A percentile compares a stretch with the other conserved stretches of the same genome.
Conservation (phyloP, 2,113 vertebrate species). For the Myotis davidii region DNA sequence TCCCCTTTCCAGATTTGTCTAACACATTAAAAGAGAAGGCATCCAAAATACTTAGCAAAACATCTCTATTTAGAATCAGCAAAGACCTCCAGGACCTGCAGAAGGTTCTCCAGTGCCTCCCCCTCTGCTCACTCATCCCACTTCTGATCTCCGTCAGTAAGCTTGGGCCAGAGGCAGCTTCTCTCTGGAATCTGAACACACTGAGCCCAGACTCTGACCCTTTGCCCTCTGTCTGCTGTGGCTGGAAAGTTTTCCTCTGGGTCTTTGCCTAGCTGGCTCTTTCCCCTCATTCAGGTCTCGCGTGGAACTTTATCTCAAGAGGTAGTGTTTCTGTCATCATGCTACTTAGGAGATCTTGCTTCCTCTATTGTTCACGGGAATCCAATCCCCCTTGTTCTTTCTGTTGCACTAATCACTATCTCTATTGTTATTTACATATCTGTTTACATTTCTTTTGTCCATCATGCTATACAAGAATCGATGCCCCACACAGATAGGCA, state of each 20-base stretch:
- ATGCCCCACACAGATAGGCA: too few relatives aligned
- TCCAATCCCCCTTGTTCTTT: too few relatives aligned
- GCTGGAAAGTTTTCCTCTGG: not conserved
- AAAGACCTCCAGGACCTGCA: not conserved
- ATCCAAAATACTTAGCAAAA: not conserved
- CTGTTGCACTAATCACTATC: not conserved
- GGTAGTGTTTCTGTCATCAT: not conserved
- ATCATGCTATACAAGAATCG: not conserved
- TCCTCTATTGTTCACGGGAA: not conserved
- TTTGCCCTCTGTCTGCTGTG: not conserved
- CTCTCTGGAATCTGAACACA: not conserved
- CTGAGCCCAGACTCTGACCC: not conserved
- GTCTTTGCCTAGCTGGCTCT: not conserved
- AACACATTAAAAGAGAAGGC: not conserved
- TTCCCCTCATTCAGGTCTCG: not conserved
- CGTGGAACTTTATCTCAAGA: not conserved
- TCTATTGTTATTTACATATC: not conserved
- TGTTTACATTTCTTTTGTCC: not conserved
- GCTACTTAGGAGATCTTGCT: not conserved
- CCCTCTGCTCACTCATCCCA: not conserved
- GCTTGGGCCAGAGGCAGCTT: not conserved
- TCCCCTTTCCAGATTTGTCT: not conserved
- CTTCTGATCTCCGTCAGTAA: not conserved
- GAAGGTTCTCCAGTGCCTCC: fast-evolving
- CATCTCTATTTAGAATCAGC: not conserved